Evolutionary conservation across 2,888 invertebrate genomes (phyloP).

Genomic region (Ditylenchus weischeri): DNA sequence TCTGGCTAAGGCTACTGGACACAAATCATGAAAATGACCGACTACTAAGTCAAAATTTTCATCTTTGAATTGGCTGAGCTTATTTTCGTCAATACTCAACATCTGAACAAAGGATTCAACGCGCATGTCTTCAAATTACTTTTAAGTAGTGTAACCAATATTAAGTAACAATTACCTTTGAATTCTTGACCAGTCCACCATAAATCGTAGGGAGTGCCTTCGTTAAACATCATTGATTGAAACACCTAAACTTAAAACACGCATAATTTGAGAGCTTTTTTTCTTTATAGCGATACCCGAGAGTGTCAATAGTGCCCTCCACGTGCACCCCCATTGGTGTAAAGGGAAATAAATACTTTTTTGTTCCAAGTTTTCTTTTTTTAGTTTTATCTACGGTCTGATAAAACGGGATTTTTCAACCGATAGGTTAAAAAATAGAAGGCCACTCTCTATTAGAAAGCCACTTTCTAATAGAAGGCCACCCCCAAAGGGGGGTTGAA

Average conservation of each 20-base stretch:
- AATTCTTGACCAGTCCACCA: conserved; percentile 58
- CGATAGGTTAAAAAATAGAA: too few relatives aligned
- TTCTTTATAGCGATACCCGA: too few relatives aligned
- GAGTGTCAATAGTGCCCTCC: too few relatives aligned
- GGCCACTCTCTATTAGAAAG: too few relatives aligned
- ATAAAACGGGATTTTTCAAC: too few relatives aligned
- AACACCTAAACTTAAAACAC: conserved; percentile 43
- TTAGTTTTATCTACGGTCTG: too few relatives aligned
- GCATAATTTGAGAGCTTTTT: not conserved
- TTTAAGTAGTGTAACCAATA: too few relatives aligned
- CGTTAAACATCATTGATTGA: conserved; percentile 57
- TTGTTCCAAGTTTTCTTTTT: too few relatives aligned
- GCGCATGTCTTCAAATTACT: conserved; percentile 40
- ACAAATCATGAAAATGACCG: conserved; percentile 56
- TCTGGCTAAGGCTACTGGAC: conserved; percentile 53
- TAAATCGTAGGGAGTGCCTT: conserved; percentile 54
- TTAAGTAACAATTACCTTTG: conserved; percentile 25
- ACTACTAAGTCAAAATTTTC: conserved; percentile 55
- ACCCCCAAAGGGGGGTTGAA: too few relatives aligned
- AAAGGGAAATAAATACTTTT: too few relatives aligned
- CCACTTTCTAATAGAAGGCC: too few relatives aligned
- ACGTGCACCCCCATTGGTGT: too few relatives aligned
- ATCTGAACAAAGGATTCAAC: conserved; percentile 57
- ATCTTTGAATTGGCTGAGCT: conserved; percentile 28
- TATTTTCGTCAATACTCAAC: conserved; percentile 32